A percentile compares a stretch with the other conserved stretches of the same genome.
Evolutionary conservation across 2,888 invertebrate genomes (phyloP).

Genomic region (Drosophila limbata): DNA sequence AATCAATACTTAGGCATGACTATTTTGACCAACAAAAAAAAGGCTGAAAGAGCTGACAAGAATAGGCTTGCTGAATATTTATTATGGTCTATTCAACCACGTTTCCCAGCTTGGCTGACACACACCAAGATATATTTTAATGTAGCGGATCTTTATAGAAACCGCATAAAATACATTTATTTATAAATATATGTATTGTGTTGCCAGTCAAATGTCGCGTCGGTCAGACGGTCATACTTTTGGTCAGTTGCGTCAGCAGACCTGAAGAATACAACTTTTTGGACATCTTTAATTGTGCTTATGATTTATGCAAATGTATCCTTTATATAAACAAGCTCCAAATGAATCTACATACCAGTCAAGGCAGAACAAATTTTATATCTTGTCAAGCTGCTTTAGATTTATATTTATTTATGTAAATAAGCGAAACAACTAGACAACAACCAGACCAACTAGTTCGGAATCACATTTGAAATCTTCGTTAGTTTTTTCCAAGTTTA

Average conservation of each 20-base stretch:
- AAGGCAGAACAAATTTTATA: conserved; percentile 70
- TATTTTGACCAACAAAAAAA: conserved; percentile 1
- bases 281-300: conserved; percentile 73
- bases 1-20: conserved; percentile 43
- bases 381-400: conserved; percentile 67
- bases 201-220: conserved; percentile 61
- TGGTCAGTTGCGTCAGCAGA: conserved; percentile 62
- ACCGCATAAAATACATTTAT: conserved; percentile 22
- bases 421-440: conserved; percentile 42
- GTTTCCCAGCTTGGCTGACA: conserved; percentile 17
- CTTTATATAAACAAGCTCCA: conserved; percentile 53
- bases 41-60: conserved; percentile 20
- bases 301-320: conserved; percentile 80
- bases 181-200: conserved; percentile 8
- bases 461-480: conserved; percentile 23
- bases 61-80: conserved; percentile 55
- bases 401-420: conserved; percentile 76
- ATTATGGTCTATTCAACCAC: conserved; percentile 24
- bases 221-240: conserved; percentile 15
- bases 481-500: conserved; percentile 11
- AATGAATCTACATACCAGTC: conserved; percentile 57
- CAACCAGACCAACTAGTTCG: conserved; percentile 56
- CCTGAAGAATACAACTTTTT: conserved; percentile 48
- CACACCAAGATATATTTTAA: conserved; percentile 51
- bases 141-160: conserved; percentile 70